Conservation (phyloP, 2,113 vertebrate species). For the Myrmecobius fasciatus region DNA sequence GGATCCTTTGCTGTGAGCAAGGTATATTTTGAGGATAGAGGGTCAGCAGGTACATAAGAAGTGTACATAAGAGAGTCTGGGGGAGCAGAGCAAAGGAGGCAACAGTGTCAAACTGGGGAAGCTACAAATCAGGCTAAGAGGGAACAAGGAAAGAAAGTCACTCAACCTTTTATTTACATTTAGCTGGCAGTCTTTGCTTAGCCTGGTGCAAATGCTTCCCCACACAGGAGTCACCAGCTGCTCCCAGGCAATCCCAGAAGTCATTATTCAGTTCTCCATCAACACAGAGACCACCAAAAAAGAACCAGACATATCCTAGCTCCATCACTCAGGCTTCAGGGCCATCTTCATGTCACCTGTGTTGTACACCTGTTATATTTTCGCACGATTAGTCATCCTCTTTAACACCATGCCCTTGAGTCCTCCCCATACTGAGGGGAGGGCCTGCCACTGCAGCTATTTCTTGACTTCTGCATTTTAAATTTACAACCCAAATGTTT, state of each 20-base stretch:
- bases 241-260: neutral
- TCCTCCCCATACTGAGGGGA: neutral
- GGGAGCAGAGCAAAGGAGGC: neutral
- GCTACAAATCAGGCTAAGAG: neutral
- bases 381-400: neutral
- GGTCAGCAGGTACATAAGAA: neutral
- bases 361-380: accelerated
- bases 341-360: neutral
- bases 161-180: neutral
- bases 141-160: neutral
- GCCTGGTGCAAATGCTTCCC: neutral
- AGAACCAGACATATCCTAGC: neutral
- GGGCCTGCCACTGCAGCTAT: neutral
- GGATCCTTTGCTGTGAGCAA: neutral
- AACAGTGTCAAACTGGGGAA: neutral
- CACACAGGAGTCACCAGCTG: neutral
- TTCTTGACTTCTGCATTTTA: neutral
- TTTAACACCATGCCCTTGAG: neutral
- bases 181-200: neutral
- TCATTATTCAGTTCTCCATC: neutral
- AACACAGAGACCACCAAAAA: neutral
- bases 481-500: slow-evolving; percentile 73
- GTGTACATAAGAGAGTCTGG: neutral
- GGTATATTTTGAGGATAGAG: neutral
- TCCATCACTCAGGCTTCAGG: neutral